Evolutionary conservation across 2,888 invertebrate species (phyloP), one percentile per base, ranked within the genome.

Genomic region (Drosophila barbarae): DNA sequence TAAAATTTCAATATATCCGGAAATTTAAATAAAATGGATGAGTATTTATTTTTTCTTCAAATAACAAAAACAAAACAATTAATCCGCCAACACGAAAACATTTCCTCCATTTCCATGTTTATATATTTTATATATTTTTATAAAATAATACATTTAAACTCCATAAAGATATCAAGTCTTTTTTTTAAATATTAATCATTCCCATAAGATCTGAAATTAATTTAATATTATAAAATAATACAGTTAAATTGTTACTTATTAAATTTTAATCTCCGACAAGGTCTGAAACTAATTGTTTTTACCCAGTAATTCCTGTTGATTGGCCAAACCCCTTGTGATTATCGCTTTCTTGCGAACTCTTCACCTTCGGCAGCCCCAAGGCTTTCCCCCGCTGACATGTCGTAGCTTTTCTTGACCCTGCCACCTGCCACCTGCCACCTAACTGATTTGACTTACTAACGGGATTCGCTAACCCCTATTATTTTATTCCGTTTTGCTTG

Each of bases 401-500:
- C 3, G 15, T 30, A 18, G 30, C 46, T 30, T 46, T 13, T 18
- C 46, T 30, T 38, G 60, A 52, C 65, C 65, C 49, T 50, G 42
- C 26, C 18, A 18, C 18, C 49, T 30, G 30, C 26, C 26, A 26
- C 49, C 46, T 30, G 46, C 6, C 36, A 49, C 23, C 46, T 2
- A 18, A 52, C 52, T 56, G 47, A 52, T 32, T 38, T 65, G 59
- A 65, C 77, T 77, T 72, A 71, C 68, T 78, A 68, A 70, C 64
- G 63, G 67, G 39, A 53, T 52, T 68, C 42, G 56, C 42, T 56
- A 56, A 35, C 75, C 34, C 39, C 50, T 63, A 66, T 44, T 72
- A 71, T 46, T 58, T 58, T 59, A 65, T 63, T 61, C 50, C 81
- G 67, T 64, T 78, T 78, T 84, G 73, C 69, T 52, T 68, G 68